Base-by-base conservation (phyloP, 2,888 invertebrate genomes). In the Micropterix aruncella region DNA sequence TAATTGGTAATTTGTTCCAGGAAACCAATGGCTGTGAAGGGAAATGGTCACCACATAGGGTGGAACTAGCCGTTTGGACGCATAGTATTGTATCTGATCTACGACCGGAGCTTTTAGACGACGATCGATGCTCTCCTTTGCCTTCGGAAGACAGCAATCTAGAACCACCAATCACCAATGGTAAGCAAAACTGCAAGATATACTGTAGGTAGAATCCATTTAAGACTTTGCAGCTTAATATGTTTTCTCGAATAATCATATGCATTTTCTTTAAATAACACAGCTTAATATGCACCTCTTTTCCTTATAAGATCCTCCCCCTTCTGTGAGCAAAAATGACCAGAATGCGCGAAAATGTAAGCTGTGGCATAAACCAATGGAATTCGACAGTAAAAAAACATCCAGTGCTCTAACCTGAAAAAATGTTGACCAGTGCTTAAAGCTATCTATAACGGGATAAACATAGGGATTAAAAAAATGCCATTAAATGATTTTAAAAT, bases 21-120 rank as follows among this genome's bases (percentile, higher is more conserved):
- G 50, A 50, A 41, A 47, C 47, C 19, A 71, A 74, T 55, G 70
- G 73, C 51, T 69, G 74, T 47, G 75, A 60, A 44, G 76, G 74
- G 51, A 74, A 74, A 55, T 83, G 82, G 80, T 78, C 78, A 9
- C 79, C 83, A 36, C 83, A 82, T 66, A 77, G 79, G 70, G 90
- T 94, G 45, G 94, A 95, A 65, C 65, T 94, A 57, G 88, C 93
- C 39, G 64, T 95, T 56, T 95, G 94, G 94, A 87, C 94, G 46
- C 92, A 93, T 66, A 85, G 85, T 61, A 82, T 92, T 46, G 80
- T 90, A 51, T 81, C 83, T 48, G 90, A 92, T 56, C 62, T 88
- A 54, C 85, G 84, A 62, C 91, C 92, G 27, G 84, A 88, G 57
- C 65, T 93, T 50, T 73, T 93, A 52, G 85, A 88, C 55, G 80